Evolutionary conservation across 1,140 invertebrate genomes (phyloP).

Genomic region (Sinonovacula constricta): DNA sequence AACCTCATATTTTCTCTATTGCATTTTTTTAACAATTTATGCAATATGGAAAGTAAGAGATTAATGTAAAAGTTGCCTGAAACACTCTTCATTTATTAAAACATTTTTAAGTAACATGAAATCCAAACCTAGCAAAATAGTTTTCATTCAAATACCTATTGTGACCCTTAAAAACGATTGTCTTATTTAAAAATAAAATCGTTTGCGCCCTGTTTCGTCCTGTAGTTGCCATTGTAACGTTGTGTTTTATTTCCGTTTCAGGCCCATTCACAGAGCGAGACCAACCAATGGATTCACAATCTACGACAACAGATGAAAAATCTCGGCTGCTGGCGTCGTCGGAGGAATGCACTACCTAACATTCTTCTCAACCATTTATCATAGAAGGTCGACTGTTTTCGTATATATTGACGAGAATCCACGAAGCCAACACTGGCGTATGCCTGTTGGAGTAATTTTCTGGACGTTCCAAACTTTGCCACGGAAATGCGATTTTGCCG

Average conservation of each 20-base stretch:
- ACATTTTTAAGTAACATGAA: too few relatives aligned
- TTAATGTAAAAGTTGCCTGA: background rate
- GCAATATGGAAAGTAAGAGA: too few relatives aligned
- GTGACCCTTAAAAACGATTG: background rate
- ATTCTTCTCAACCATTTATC: slow-evolving; percentile 79
- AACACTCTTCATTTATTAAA: background rate
- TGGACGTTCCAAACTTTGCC: too few relatives aligned
- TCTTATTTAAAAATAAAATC: background rate
- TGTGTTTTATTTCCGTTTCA: slow-evolving; percentile 83
- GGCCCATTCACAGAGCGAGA: slow-evolving; percentile 92
- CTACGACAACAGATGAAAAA: slow-evolving; percentile 93
- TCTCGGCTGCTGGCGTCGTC: slow-evolving; percentile 92
- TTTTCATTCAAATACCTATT: background rate
- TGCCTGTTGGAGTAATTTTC: too few relatives aligned
- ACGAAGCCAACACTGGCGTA: too few relatives aligned
- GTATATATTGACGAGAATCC: background rate
- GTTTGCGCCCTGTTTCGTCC: background rate
- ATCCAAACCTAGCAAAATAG: too few relatives aligned
- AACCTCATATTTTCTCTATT: too few relatives aligned
- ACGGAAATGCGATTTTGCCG: too few relatives aligned
- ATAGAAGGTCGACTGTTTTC: background rate
- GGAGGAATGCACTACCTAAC: slow-evolving; percentile 94
- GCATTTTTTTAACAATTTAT: too few relatives aligned
- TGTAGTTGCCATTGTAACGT: slow-evolving; percentile 54
- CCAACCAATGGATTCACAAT: slow-evolving; percentile 92